Percentiles rank a stretch among this genome's conserved stretches.
These are phyloP conservation scores for Poecilia picta DNA, from an alignment of 2,797 vertebrate genomes.

Conservation along the genomic window DNA sequence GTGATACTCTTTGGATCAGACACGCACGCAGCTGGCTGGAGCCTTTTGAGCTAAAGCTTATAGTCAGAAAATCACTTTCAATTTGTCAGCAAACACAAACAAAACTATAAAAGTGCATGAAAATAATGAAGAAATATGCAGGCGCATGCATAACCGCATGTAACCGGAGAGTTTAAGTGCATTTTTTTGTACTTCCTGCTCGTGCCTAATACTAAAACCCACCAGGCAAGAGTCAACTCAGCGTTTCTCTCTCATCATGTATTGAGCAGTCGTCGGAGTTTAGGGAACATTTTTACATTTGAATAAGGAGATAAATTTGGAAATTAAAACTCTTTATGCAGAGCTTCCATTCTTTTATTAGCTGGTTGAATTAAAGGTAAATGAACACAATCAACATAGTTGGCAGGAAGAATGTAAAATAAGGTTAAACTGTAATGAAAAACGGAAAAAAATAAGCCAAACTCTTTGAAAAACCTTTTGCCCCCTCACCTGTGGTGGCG, in stretches of 20 bases:
- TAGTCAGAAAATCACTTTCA: neutral
- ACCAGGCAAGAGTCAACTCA: constrained; percentile 2
- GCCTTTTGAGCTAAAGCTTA: constrained; percentile 33
- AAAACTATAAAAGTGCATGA: constrained; percentile 1
- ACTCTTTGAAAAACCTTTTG: too few species aligned
- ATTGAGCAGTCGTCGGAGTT: neutral
- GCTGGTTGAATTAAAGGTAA: neutral
- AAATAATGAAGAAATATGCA: constrained; percentile 21
- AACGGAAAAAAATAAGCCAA: neutral
- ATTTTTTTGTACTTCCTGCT: constrained; percentile 30
- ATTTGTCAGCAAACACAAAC: constrained; percentile 6
- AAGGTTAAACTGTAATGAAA: neutral
- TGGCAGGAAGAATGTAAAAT: neutral
- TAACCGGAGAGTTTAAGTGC: constrained; percentile 22
- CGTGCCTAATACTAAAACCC: constrained; percentile 16
- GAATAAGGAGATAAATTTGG: neutral
- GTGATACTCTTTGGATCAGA: constrained; percentile 29
- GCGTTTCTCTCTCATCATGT: neutral
- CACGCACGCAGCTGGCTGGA: constrained; percentile 24
- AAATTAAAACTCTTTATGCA: neutral
- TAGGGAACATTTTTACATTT: neutral
- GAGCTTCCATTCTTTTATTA: neutral
- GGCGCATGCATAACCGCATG: neutral
- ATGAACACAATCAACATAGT: neutral
- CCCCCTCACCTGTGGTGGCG: too few species aligned